Conservation (phyloP, 2,797 vertebrate species). For the Catharus ustulatus region DNA sequence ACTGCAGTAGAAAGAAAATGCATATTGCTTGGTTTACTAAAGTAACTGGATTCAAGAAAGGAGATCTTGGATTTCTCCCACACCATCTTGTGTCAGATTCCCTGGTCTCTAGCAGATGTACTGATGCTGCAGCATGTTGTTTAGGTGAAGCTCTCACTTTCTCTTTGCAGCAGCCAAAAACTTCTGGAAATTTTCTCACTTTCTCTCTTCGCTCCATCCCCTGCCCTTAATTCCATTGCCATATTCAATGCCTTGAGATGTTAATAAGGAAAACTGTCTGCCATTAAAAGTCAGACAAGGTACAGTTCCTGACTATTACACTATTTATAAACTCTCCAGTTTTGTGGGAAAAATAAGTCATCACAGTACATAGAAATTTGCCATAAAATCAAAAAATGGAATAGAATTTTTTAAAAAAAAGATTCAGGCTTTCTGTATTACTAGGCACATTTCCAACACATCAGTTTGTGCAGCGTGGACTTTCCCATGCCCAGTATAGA, state of each 20-base stretch:
- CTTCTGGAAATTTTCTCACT: neutral
- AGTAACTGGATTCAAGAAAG: neutral
- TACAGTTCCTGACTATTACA: neutral
- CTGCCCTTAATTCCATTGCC: neutral
- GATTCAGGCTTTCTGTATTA: conserved; percentile 43
- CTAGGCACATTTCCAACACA: conserved; percentile 51
- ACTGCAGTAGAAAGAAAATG: neutral
- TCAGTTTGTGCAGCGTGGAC: neutral
- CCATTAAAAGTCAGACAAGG: neutral
- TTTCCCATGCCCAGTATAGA: conserved; percentile 61
- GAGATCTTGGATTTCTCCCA: neutral
- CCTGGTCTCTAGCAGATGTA: neutral
- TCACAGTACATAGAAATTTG: neutral
- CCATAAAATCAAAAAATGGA: conserved; percentile 27
- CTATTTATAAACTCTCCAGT: neutral
- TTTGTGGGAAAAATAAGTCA: conserved; percentile 23
- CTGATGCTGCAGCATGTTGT: neutral
- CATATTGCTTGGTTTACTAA: neutral
- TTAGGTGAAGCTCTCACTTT: neutral
- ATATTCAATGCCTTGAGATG: neutral
- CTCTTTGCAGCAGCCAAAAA: neutral
- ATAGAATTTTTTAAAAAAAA: conserved; percentile 15
- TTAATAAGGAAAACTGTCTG: neutral
- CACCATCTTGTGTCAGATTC: neutral
- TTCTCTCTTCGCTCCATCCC: neutral